Percentiles rank a stretch among this genome's conserved stretches.
Conservation (phyloP, 1,140 invertebrate species). For the Epicauta chinensis region DNA sequence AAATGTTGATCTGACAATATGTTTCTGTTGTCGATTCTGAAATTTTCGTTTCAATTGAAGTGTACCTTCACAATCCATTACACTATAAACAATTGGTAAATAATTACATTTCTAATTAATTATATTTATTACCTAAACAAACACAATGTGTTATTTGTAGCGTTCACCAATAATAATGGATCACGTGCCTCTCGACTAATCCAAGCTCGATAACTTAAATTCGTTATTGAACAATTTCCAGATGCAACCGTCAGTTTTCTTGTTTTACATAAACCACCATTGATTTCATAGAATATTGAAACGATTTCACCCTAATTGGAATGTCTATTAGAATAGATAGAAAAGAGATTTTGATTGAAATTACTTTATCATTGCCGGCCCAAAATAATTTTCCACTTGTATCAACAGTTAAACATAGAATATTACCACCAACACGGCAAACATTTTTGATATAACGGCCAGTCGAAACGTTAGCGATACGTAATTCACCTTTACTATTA, state of each 20-base stretch:
- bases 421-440: slow-evolving; percentile 67
- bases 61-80: slow-evolving; percentile 59
- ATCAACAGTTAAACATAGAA: slow-evolving; percentile 71
- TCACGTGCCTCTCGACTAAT: slow-evolving; percentile 69
- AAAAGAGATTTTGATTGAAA: slow-evolving; percentile 22
- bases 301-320: slow-evolving; percentile 61
- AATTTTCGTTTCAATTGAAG: slow-evolving; percentile 60
- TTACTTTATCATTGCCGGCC: slow-evolving; percentile 75
- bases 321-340: slow-evolving; percentile 7
- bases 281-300: slow-evolving; percentile 65
- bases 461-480: slow-evolving; percentile 80
- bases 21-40: slow-evolving; percentile 54
- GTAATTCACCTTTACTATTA: slow-evolving; percentile 67
- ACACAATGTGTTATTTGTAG: slow-evolving; percentile 66
- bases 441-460: slow-evolving; percentile 72
- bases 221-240: slow-evolving; percentile 55
- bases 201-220: slow-evolving; percentile 76
- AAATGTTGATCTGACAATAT: slow-evolving; percentile 69
- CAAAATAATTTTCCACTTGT: slow-evolving; percentile 72
- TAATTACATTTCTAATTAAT: no score
- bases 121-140: no score
- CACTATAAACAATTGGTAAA: no score
- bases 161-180: slow-evolving; percentile 72
- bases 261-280: slow-evolving; percentile 66
- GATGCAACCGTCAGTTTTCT: slow-evolving; percentile 57